Conservation (phyloP, 2,797 vertebrate genomes). For the Cercopithecus mitis region DNA sequence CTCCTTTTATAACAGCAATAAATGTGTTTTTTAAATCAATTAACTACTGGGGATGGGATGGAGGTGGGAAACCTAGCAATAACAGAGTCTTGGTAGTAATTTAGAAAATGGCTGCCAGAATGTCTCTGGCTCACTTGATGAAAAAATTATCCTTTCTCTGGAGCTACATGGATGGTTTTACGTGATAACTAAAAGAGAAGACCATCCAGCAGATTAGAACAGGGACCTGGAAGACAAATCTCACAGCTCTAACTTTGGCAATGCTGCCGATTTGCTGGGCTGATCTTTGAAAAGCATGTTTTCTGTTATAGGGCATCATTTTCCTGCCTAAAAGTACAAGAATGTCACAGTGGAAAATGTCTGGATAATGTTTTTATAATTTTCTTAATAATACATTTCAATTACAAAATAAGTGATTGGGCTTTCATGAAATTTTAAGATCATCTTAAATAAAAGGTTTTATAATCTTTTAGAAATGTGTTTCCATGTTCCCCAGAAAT, state of each 20-base stretch:
- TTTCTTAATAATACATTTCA: conserved; percentile 57
- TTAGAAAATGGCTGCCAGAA: conserved; percentile 45
- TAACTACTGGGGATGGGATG: background rate
- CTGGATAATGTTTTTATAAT: conserved; percentile 31
- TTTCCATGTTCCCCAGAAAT: background rate
- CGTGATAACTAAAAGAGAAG: conserved; percentile 44
- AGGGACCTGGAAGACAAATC: conserved; percentile 55
- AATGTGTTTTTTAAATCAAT: background rate
- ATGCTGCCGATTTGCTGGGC: background rate
- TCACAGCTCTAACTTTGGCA: conserved; percentile 40
- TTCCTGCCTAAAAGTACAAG: conserved; percentile 12
- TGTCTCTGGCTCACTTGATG: background rate
- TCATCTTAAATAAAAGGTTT: conserved; percentile 36
- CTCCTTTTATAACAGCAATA: background rate
- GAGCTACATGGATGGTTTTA: conserved; percentile 41
- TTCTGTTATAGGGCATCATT: background rate
- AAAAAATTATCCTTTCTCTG: conserved; percentile 55
- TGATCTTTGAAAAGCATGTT: conserved; percentile 50
- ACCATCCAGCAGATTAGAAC: conserved; percentile 48
- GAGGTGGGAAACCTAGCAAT: background rate
- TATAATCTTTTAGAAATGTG: conserved; percentile 17
- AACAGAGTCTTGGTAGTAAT: background rate
- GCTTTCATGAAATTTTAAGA: conserved; percentile 23
- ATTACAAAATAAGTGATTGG: conserved; percentile 57
- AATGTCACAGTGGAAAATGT: background rate